Base-by-base conservation (phyloP, 1,140 invertebrate genomes). In the Ceratosolen solmsi region DNA sequence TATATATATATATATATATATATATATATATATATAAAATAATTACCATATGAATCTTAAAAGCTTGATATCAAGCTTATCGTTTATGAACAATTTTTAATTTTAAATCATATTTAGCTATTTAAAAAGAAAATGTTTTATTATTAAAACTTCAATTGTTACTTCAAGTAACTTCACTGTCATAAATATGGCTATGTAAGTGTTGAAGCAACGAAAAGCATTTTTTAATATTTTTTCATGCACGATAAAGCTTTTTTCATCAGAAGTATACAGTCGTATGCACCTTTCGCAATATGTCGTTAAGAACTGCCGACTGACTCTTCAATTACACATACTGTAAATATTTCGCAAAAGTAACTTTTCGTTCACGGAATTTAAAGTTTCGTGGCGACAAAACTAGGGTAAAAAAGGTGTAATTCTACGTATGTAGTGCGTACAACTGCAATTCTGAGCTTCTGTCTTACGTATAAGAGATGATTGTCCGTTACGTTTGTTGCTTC, bases 321-420 rank as follows among this genome's bases (percentile, higher is more conserved):
- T 73, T 73, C 71, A 56, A 73, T 73, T 73, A 73, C 17, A n/a
- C 30, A 27, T 27, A 3, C 25, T 25, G 2, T 27, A 56, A 54
- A 73, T 46, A 73, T 73, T 73, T 73, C 71, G 71, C 30, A 73
- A 73, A 73, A 54, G 46, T 22, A n/a, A 22, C 49, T 22, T 56
- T 73, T 73, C 49, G 49, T 73, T 73, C 41, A 11, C 17, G 56
- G 71, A 73, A 73, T 56, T 73, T 49, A 54, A 30, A 73, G 30
- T 33, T 73, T 73, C 20, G 17, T 15, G 15, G 25, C 17, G 49
- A 73, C 30, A 56, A 54, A 56, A 22, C 27, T 30, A 33, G 71
- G 1, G 56, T 33, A 51, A 73, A 72, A 54, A 15, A 33, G 22
- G 15, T 56, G 22, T 13, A 54, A 27, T 4, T 22, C 15, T 73